Evolutionary conservation across 2,888 invertebrate genomes (phyloP).

Genomic region (Noctua janthina): DNA sequence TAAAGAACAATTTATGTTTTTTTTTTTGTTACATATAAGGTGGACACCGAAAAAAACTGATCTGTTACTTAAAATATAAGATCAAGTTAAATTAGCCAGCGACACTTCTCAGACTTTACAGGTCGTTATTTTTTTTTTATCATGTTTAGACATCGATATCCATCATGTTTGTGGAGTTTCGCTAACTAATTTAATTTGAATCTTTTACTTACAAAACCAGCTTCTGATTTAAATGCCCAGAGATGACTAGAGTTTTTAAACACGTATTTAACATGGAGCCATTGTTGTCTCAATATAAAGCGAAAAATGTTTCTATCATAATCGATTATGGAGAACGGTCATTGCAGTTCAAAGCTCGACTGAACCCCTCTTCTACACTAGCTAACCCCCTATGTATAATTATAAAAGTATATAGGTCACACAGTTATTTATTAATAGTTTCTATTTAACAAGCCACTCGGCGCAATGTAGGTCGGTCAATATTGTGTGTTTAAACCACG

Average conservation of each 20-base stretch:
- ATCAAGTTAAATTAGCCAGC: neutral
- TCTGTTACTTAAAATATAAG: neutral
- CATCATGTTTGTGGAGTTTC: neutral
- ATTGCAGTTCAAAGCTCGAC: neutral
- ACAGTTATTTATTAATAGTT: constrained; percentile 56
- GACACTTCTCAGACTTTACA: neutral
- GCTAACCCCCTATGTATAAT: constrained; percentile 17
- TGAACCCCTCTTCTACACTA: neutral
- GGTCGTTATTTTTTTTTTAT: neutral
- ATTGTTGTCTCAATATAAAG: neutral
- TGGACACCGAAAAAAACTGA: neutral
- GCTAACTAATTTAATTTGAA: neutral
- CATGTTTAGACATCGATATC: neutral
- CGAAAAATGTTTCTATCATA: neutral
- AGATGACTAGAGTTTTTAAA: neutral
- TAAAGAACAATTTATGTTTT: neutral
- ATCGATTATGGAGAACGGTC: neutral
- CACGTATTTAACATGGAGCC: neutral
- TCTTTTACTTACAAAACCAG: neutral
- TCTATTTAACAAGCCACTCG: constrained; percentile 33
- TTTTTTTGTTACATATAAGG: neutral
- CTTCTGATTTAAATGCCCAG: neutral
- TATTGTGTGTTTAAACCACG: constrained; percentile 25
- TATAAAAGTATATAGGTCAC: constrained; percentile 44
- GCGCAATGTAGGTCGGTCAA: constrained; percentile 37